phyloP scores from a whole-genome alignment of 2,113 vertebrate species.

The western clawed frog (Xenopus tropicalis) region UCB_Xtro_10.0 CM004443.2:103256501-103257000 shows the following conservation, averaged over 20 bases:
- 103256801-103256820: constrained; percentile 79
- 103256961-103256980: constrained; percentile 77
- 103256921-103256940: constrained; percentile 74
- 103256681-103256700: constrained; percentile 76
- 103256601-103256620: constrained; percentile 79
- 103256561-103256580: constrained; percentile 77
- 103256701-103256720: constrained; percentile 75
- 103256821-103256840: constrained; percentile 79
- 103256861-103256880: constrained; percentile 76
- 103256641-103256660: constrained; percentile 73
- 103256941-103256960: constrained; percentile 74
- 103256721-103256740: constrained; percentile 79
- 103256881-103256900: constrained; percentile 78
- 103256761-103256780: constrained; percentile 77
- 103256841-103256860: constrained; percentile 79
- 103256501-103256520: constrained; percentile 77
- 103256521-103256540: constrained; percentile 75
- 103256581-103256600: constrained; percentile 79
- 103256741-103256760: constrained; percentile 80
- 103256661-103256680: constrained; percentile 76
- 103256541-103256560: constrained; percentile 80
- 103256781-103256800: constrained; percentile 77
- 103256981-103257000: constrained; percentile 78
- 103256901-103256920: constrained; percentile 82
- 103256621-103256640: constrained; percentile 73